Evolutionary conservation across 2,888 invertebrate species (phyloP).

Genomic region (Philereme transversata): DNA sequence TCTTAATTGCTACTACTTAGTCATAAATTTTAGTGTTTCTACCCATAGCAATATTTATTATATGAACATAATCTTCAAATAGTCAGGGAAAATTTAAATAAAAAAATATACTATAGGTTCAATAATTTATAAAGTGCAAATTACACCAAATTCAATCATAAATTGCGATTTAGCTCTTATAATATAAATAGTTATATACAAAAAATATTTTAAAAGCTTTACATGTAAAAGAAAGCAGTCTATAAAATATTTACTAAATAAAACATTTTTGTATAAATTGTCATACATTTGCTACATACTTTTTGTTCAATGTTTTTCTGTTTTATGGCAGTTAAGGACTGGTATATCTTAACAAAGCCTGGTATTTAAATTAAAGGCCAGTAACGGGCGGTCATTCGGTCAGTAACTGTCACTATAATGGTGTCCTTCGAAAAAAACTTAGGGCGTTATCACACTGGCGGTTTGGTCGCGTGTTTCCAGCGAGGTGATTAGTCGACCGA

Average conservation of each 20-base stretch:
- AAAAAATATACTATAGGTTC: slow-evolving; percentile 54
- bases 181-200: slow-evolving; percentile 73
- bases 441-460: no score
- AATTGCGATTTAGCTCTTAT: slow-evolving; percentile 73
- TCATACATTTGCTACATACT: slow-evolving; percentile 37
- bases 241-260: slow-evolving; percentile 59
- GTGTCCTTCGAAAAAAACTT: no score
- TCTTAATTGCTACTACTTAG: slow-evolving; percentile 6
- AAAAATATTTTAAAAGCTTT: slow-evolving; percentile 71
- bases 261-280: slow-evolving; percentile 43
- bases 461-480: no score
- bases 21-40: background rate
- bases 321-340: no score
- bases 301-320: slow-evolving; percentile 5
- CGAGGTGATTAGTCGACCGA: no score
- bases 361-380: no score
- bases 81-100: slow-evolving; percentile 34
- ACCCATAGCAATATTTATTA: background rate
- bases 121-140: slow-evolving; percentile 81
- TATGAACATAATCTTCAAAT: no score
- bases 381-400: no score
- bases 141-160: slow-evolving; percentile 75
- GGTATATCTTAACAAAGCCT: no score
- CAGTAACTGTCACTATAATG: no score
- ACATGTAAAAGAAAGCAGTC: slow-evolving; percentile 77